A percentile compares a stretch with the other conserved stretches of the same genome.
phyloP scores from a whole-genome alignment of 2,888 invertebrate genomes.

The Sarcophaga carnaria region DNA sequence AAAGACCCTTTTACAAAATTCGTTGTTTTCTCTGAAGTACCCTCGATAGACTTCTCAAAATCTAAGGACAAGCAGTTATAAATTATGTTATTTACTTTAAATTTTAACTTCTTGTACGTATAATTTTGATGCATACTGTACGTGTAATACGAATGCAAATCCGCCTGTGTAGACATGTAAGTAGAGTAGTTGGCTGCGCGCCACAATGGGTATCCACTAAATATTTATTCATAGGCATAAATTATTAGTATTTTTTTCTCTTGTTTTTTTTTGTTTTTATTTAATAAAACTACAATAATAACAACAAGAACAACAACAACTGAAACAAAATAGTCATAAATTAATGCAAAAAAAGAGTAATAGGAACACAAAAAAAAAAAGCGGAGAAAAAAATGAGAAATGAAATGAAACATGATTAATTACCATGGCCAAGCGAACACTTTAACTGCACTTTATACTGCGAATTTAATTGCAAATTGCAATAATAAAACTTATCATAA shows the following conservation, averaged over 20 bases:
- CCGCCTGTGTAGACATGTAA: neutral
- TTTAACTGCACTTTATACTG: slow-evolving; percentile 68
- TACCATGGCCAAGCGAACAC: slow-evolving; percentile 70
- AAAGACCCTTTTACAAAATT: no score
- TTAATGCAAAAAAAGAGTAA: neutral
- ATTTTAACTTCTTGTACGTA: neutral
- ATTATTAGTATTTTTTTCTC: slow-evolving; percentile 12
- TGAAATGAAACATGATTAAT: slow-evolving; percentile 69
- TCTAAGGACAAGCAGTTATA: no score
- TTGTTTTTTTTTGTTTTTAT: neutral
- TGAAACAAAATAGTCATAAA: neutral
- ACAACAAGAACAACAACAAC: neutral
- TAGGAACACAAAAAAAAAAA: neutral
- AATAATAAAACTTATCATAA: slow-evolving; percentile 69
- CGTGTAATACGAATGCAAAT: neutral
- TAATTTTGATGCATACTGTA: neutral
- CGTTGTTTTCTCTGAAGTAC: no score
- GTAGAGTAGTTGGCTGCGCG: slow-evolving; percentile 26
- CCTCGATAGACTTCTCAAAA: no score
- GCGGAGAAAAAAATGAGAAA: neutral
- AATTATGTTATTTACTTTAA: no score
- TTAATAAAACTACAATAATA: slow-evolving; percentile 19
- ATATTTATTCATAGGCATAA: slow-evolving; percentile 59
- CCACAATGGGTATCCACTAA: slow-evolving; percentile 29
- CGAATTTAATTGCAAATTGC: slow-evolving; percentile 68